Base-by-base conservation (phyloP, 1,140 invertebrate species). In the Myzus persicae region DNA sequence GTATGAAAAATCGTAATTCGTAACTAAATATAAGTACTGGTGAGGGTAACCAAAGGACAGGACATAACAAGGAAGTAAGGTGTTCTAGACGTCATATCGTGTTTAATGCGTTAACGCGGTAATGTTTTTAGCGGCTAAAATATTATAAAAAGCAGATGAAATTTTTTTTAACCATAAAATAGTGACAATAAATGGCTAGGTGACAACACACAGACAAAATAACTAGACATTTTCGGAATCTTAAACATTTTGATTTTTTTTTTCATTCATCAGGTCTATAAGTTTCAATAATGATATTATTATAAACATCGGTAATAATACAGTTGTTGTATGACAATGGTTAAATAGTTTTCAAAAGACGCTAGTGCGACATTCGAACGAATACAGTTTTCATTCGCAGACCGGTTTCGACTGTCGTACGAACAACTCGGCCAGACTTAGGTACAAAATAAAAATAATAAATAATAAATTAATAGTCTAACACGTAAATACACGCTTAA, bases 391-490 rank as follows among this genome's bases (percentile, higher is more conserved):
- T 67, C 14, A n/a, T 67, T n/a, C 31, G 5, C 31, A 22, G 59
- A 5, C 31, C 31, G 59, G 31, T n/a, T 67, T n/a, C 14, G 31
- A n/a, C 14, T 31, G 26, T 31, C 31, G 31, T 26, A 24, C 20
- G 31, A n/a, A 76, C 31, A 31, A 67, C 59, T 31, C 2, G 1
- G 14, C 1, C 14, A 18, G 59, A 18, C 14, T 76, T 76, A 76
- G 18, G n/a, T n/a, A n/a, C n/a, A n/a, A 0, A n/a, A n/a, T n/a
- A n/a, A 24, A 11, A 42, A 88, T 46, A 46, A 88, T 88, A 20
- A 88, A 38, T 36, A 88, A 88, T 48, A 88, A 88, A 88, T 48
- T 48, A 88, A 88, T 18, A n/a, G 82, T 42, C n/a, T n/a, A 38
- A 22, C 54, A 82, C 36, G 24, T 36, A 20, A 18, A 36, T 7